Evolutionary conservation across 1,140 invertebrate species (phyloP).

Genomic region (Drosophila tristis): DNA sequence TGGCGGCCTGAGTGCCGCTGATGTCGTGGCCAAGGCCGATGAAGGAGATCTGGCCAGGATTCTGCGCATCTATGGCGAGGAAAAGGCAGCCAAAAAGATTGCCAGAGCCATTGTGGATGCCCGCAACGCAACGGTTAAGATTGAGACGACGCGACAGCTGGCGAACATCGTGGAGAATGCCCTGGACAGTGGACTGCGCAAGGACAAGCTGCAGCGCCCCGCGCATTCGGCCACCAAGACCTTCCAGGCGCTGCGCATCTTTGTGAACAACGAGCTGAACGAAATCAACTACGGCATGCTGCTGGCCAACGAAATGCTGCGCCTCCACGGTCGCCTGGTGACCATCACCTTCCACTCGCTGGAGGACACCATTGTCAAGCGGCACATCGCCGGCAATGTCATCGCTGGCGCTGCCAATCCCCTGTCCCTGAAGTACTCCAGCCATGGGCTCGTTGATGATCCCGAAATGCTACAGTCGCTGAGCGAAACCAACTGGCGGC

Average conservation of each 20-base stretch:
- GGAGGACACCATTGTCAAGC: conserved; percentile 97
- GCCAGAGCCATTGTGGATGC: conserved; percentile 94
- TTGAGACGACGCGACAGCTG: conserved; percentile 93
- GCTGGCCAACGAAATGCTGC: conserved; percentile 91
- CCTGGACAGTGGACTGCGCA: conserved; percentile 84
- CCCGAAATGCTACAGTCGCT: conserved; percentile 87
- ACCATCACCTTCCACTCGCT: conserved; percentile 96
- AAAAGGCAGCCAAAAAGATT: conserved; percentile 94
- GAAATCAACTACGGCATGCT: conserved; percentile 96
- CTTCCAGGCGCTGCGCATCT: conserved; percentile 97
- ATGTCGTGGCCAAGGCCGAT: conserved; percentile 92
- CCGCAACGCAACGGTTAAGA: conserved; percentile 91
- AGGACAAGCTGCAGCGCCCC: conserved; percentile 91
- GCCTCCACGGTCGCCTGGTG: conserved; percentile 90
- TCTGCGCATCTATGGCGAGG: conserved; percentile 96
- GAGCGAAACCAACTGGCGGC: conserved; percentile 89
- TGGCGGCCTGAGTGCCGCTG: conserved; percentile 90
- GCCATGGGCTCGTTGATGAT: conserved; percentile 86
- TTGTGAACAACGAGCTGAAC: conserved; percentile 98
- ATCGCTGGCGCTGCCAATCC: conserved; percentile 88
- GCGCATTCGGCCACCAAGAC: conserved; percentile 95
- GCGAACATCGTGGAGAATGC: conserved; percentile 90
- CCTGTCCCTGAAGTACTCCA: conserved; percentile 88
- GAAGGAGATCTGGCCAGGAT: conserved; percentile 92
- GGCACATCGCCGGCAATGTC: conserved; percentile 92